Conservation (phyloP, 2,888 invertebrate species). For the Chelonus formosanus region DNA sequence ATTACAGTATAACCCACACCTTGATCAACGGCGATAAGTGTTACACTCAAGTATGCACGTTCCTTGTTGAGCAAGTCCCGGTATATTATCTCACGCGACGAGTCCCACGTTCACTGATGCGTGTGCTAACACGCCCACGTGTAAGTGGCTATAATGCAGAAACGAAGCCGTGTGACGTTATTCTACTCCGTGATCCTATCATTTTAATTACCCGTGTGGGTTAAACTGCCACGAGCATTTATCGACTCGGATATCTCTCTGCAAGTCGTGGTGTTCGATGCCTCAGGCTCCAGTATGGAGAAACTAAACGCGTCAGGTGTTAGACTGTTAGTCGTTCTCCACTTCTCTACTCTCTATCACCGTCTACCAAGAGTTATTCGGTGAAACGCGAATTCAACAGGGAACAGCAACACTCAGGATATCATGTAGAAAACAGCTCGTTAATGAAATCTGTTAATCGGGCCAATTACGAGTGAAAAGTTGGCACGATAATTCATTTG, state of each 20-base stretch:
- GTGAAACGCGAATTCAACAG: background rate
- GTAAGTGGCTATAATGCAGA: slow-evolving; percentile 13
- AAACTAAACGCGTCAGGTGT: slow-evolving; percentile 26
- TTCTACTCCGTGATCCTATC: slow-evolving; percentile 59
- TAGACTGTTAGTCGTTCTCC: background rate
- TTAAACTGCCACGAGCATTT: slow-evolving; percentile 59
- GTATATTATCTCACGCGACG: slow-evolving; percentile 16
- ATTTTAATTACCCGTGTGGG: slow-evolving; percentile 60
- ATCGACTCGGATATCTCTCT: slow-evolving; percentile 55
- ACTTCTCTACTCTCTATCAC: background rate
- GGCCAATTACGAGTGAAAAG: slow-evolving; percentile 28
- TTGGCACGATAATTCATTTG: slow-evolving; percentile 31
- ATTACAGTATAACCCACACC: slow-evolving; percentile 4
- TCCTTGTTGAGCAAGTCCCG: background rate
- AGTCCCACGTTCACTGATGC: slow-evolving; percentile 21
- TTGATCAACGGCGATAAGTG: slow-evolving; percentile 5
- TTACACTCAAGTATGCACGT: slow-evolving; percentile 1
- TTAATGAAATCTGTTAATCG: slow-evolving; percentile 40
- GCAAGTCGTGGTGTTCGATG: slow-evolving; percentile 40
- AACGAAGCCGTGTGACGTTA: slow-evolving; percentile 52
- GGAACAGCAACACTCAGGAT: background rate
- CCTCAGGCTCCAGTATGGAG: no score
- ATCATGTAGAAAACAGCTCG: slow-evolving; percentile 11
- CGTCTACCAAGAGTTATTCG: slow-evolving; percentile 1
- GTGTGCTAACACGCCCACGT: slow-evolving; percentile 30